phyloP scores from a whole-genome alignment of 2,888 invertebrate genomes.

The Papilio elwesi region DNA sequence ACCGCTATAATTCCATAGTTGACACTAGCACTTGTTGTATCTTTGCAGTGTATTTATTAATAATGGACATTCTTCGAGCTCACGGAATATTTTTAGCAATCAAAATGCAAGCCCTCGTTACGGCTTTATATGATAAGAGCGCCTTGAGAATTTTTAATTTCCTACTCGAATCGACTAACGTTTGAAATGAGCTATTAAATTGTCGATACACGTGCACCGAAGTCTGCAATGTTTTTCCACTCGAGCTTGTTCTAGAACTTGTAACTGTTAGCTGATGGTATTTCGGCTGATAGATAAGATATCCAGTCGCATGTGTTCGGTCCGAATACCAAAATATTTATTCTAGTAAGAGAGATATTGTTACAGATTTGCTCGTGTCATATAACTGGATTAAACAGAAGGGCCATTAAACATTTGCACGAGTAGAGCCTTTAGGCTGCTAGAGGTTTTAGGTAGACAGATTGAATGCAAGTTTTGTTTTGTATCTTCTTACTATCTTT shows the following conservation, averaged over 20 bases:
- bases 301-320: neutral
- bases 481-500: no score
- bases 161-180: conserved; percentile 11
- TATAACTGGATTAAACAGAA: neutral
- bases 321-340: neutral
- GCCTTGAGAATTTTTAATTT: conserved; percentile 20
- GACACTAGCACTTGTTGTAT: conserved; percentile 24
- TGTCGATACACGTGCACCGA: conserved; percentile 1
- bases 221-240: conserved; percentile 5
- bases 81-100: conserved; percentile 26
- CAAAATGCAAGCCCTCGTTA: conserved; percentile 15
- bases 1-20: conserved; percentile 6
- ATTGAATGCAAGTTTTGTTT: no score
- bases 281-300: neutral
- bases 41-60: neutral
- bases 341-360: neutral
- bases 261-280: neutral
- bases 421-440: no score
- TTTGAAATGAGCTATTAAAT: conserved; percentile 23
- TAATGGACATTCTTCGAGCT: conserved; percentile 6
- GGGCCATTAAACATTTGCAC: neutral
- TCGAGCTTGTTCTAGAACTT: neutral
- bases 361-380: neutral
- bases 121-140: conserved; percentile 25
- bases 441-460: no score